Evolutionary conservation across 1,140 invertebrate genomes (phyloP), one percentile per base, ranked within the genome.

Genomic region (Holcopasites calliopsidis): DNA sequence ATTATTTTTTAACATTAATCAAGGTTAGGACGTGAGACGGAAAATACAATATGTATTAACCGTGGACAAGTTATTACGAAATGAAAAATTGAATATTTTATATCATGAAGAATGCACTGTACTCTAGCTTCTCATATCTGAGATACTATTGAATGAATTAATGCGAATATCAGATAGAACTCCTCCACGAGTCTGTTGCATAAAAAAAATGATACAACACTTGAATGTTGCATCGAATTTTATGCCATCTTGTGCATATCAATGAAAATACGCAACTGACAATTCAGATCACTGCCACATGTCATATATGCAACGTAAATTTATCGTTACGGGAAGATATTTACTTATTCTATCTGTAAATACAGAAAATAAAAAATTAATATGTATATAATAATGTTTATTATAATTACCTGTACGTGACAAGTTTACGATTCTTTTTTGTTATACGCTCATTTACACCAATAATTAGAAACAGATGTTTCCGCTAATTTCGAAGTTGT

Each of bases 361-460:
- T 6, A 33, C 21, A 42, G 2, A 54, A 44, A 35, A 55, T n/a
- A 44, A 26, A 23, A 28, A 21, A 28, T 18, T 55, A 42, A 52
- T 16, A 73, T 54, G 52, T 73, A 57, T 54, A 70, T 77, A 64
- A 73, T 62, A 73, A 60, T 57, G 13, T 77, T 72, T 72, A 77
- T 72, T 72, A 55, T 35, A 60, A 28, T 64, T 57, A 77, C 60
- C 26, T 55, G 54, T 72, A 72, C 5, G 28, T 64, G 58, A 61
- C 18, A 77, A 69, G 73, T 69, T 49, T 40, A 69, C 33, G 23
- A 64, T 21, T n/a, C n/a, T n/a, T n/a, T n/a, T 76, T 61, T 57
- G 38, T 70, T 70, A 77, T 72, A 72, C 42, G 57, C 16, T 61
- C 68, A 72, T 64, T 77, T 72, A 77, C 58, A 77, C 70, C 52